Evolutionary conservation across 2,888 invertebrate species (phyloP), one percentile per base, ranked within the genome.

Genomic region (Octonoba sinensis): DNA sequence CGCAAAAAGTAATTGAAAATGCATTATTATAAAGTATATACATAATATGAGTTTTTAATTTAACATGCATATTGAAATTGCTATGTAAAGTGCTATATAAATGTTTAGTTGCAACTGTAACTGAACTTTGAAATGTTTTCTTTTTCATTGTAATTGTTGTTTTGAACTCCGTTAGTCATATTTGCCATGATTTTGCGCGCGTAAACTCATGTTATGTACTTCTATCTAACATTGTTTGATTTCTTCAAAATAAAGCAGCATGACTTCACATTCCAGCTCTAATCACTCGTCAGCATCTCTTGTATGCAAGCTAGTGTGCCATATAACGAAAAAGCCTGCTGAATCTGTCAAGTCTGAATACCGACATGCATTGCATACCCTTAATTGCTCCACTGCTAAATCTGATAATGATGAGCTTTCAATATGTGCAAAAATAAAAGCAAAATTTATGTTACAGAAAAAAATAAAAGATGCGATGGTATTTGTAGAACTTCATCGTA

Each of bases 401-500:
- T 59, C 59, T 44, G 74, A 75, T 49, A 27, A 22, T 20, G 88
- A 88, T 86, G 88, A 88, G 84, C 87, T 88, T 85, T 87, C 87
- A 66, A 86, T 88, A 15, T 86, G 87, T 36, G 87, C 88, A 77
- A 88, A 87, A 84, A 88, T 89, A 13, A 88, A 88, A 78, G 86
- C 87, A 76, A 87, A 87, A 84, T 86, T 88, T 88, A 86, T 87
- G 87, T 86, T 87, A 60, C 86, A 87, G 76, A 86, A 86, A 0
- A 85, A 87, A 78, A 88, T 88, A 51, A 87, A 87, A 76, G 89
- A 89, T 86, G 89, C 89, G 6, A 87, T 87, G 16, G 84, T 86
- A 2, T 88, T 90, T 85, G 86, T 88, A 16, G 89, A 89, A 73
- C 86, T 89, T 57, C 88, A 89, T 84, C 87, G 89, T 62, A 89